Evolutionary conservation across 2,888 invertebrate species (phyloP).

Genomic region (Abscondita cerata): DNA sequence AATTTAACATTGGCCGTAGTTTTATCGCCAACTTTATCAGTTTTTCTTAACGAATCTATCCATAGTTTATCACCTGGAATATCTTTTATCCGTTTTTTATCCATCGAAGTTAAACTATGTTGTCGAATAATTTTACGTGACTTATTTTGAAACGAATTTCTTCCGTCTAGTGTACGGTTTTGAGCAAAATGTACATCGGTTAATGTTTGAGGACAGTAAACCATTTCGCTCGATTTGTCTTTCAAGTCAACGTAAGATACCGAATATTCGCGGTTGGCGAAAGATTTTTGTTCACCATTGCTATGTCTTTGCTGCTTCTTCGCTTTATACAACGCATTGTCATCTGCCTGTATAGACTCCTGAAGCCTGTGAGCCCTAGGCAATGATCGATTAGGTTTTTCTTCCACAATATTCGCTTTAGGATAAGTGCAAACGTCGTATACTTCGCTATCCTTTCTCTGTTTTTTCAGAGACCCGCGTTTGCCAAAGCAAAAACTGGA

Average conservation of each 20-base stretch:
- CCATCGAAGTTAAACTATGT: slow-evolving; percentile 50
- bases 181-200: slow-evolving; percentile 56
- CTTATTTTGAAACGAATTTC: slow-evolving; percentile 43
- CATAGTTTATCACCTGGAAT: slow-evolving; percentile 59
- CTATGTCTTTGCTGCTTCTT: slow-evolving; percentile 26
- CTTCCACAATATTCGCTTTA: slow-evolving; percentile 47
- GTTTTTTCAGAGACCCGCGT: slow-evolving; percentile 53
- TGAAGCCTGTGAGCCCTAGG: slow-evolving; percentile 46
- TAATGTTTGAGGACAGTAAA: slow-evolving; percentile 54
- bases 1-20: slow-evolving; percentile 51
- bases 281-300: slow-evolving; percentile 12
- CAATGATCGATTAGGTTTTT: slow-evolving; percentile 52
- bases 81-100: slow-evolving; percentile 45
- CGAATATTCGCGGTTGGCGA: slow-evolving; percentile 36
- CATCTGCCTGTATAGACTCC: slow-evolving; percentile 6
- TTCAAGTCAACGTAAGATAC: slow-evolving; percentile 40
- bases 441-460: slow-evolving; percentile 44
- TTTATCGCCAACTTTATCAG: slow-evolving; percentile 60
- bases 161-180: slow-evolving; percentile 48
- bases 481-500: slow-evolving; percentile 56
- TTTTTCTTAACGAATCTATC: slow-evolving; percentile 64
- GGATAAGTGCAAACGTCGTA: slow-evolving; percentile 51
- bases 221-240: slow-evolving; percentile 55
- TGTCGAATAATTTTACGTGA: slow-evolving; percentile 50
- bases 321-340: neutral